phyloP scores from a whole-genome alignment of 2,113 vertebrate genomes.

The Rhinoderma darwinii region DNA sequence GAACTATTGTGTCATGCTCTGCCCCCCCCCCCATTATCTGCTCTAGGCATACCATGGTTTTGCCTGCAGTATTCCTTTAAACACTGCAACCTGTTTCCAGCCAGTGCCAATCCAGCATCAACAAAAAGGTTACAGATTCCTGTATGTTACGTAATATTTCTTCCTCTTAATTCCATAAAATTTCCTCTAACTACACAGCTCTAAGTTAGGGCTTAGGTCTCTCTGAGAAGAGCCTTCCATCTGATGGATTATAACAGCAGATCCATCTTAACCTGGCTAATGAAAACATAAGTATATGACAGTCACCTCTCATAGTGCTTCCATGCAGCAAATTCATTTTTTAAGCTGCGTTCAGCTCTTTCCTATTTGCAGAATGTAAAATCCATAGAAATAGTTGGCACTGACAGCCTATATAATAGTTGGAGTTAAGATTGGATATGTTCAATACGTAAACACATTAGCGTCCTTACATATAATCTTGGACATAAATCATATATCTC shows the following conservation, averaged over 20 bases:
- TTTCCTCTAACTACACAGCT: not conserved
- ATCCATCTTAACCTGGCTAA: constrained; percentile 37
- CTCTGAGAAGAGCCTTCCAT: not conserved
- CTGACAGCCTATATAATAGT: constrained; percentile 48
- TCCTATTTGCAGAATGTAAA: constrained; percentile 55
- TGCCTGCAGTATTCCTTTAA: too few relatives aligned
- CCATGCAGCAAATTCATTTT: constrained; percentile 66
- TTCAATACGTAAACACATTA: constrained; percentile 65
- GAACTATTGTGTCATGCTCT: too few relatives aligned
- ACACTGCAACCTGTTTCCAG: not conserved
- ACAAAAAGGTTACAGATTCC: not conserved
- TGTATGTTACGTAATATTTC: not conserved
- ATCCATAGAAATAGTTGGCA: constrained; percentile 47
- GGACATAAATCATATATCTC: constrained; percentile 70
- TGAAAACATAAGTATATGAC: constrained; percentile 40
- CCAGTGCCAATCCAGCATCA: not conserved
- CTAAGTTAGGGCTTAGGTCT: not conserved
- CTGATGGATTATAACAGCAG: constrained; percentile 29
- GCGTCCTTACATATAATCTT: constrained; percentile 68
- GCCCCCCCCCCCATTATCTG: too few relatives aligned
- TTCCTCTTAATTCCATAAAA: not conserved
- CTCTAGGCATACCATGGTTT: too few relatives aligned
- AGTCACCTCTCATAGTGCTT: constrained; percentile 32
- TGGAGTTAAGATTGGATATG: constrained; percentile 53
- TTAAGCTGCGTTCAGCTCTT: constrained; percentile 65